Evolutionary conservation across 2,888 invertebrate genomes (phyloP), one percentile per base, ranked within the genome.

Genomic region (Amphipyra tragopoginis): DNA sequence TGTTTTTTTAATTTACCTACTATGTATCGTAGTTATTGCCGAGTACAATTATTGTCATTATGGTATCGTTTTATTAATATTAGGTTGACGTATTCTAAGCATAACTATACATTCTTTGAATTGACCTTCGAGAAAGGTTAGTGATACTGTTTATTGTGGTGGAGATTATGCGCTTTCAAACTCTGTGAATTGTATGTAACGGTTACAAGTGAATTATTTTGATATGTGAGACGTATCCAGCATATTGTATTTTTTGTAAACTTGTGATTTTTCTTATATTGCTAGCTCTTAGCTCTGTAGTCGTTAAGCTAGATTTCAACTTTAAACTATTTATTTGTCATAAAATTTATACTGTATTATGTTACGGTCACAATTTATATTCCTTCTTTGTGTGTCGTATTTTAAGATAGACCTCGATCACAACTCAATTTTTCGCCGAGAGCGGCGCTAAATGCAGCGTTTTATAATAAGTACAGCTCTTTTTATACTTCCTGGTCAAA

Each of bases 111-210:
- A 94, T 94, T 94, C 94, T 94, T 92, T 93, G 83, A 86, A 93
- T 94, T 94, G 93, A 94, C 94, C 94, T 94, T 94, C 90, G 87
- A 75, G 93, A 87, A 94, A 94, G 94, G 94, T 94, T 94, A 94
- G 94, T 94, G 94, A 94, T 94, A 94, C 90, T 93, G 92, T 86
- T 91, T 90, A 88, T 87, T 88, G 86, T 89, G 91, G 87, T 87
- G 85, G 85, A 87, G 87, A 86, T 87, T 82, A 86, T 84, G 88
- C 88, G 90, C 90, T 90, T 83, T 85, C 85, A 82, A 85, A 88
- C 88, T 90, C 86, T 83, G 84, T 84, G 83, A 85, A 80, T 84
- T 84, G 84, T 86, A 86, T 84, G 84, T 86, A 86, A 89, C 84
- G 81, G 86, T 85, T 85, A 82, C 86, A 85, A 84, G 84, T 87